These are phyloP conservation scores for Drosophila melanica DNA, from an alignment of 1,140 invertebrate genomes.

Conservation along the genomic window DNA sequence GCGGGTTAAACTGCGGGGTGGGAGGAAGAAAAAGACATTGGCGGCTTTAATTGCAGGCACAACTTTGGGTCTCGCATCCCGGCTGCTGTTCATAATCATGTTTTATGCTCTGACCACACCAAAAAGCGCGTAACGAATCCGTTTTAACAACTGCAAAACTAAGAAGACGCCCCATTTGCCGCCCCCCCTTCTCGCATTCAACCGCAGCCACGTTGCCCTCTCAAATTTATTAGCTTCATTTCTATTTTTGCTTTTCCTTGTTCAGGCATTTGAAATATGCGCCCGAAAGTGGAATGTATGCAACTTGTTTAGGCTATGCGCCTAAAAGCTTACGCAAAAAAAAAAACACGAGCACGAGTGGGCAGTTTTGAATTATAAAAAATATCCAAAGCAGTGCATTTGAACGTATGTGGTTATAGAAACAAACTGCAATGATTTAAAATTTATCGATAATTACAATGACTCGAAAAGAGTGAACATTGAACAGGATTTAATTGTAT, in stretches of 20 bases:
- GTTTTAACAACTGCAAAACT: constrained; percentile 16
- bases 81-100: constrained; percentile 50
- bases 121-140: constrained; percentile 47
- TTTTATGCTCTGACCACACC: constrained; percentile 52
- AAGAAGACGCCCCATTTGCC: not conserved
- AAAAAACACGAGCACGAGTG: constrained; percentile 11
- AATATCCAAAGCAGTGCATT: not conserved
- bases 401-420: not conserved
- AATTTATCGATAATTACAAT: too few relatives aligned
- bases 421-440: too few relatives aligned
- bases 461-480: too few relatives aligned
- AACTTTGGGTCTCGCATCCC: constrained; percentile 10
- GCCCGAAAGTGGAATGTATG: constrained; percentile 14
- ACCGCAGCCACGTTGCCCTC: constrained; percentile 16
- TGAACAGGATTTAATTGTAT: too few relatives aligned
- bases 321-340: constrained; percentile 22
- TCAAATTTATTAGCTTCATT: constrained; percentile 26
- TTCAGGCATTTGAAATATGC: constrained; percentile 46
- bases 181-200: not conserved
- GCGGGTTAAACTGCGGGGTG: not conserved
- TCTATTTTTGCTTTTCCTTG: constrained; percentile 4
- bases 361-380: not conserved
- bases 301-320: constrained; percentile 40
- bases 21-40: not conserved
- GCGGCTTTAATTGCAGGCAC: constrained; percentile 58